Percentiles rank a stretch among this genome's conserved stretches.
These are phyloP conservation scores for Scytalopus superciliaris DNA, from an alignment of 2,113 vertebrate species.

Conservation along the genomic window DNA sequence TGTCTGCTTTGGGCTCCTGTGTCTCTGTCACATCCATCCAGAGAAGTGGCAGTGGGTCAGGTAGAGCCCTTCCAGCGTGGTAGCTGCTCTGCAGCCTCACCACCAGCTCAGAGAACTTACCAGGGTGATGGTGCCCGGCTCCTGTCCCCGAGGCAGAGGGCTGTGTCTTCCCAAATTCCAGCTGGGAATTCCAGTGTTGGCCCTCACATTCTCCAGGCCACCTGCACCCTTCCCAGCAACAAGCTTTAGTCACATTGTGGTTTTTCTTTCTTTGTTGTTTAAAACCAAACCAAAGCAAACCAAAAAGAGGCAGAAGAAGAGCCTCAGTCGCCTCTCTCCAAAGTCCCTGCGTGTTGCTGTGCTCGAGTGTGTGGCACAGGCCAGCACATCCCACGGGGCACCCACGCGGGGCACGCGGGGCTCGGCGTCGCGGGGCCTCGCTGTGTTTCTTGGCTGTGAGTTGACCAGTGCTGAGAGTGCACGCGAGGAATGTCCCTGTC, in stretches of 20 bases:
- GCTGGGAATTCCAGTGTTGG: neutral
- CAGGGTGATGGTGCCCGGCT: neutral
- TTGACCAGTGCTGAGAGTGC: conserved; percentile 69
- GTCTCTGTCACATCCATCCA: neutral
- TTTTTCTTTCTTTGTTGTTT: neutral
- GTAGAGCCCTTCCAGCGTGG: neutral
- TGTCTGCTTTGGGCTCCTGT: neutral
- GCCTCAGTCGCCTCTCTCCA: neutral
- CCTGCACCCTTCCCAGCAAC: neutral
- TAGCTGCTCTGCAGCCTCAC: neutral
- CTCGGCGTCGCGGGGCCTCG: neutral
- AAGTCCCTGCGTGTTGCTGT: neutral
- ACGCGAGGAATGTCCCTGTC: conserved; percentile 71
- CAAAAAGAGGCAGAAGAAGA: conserved; percentile 3
- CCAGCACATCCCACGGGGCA: neutral
- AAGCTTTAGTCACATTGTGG: neutral
- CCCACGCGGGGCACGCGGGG: neutral
- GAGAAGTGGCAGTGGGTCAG: neutral
- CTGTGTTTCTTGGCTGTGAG: conserved; percentile 42
- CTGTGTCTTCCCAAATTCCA: neutral
- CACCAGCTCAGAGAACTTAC: neutral
- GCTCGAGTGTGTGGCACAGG: neutral
- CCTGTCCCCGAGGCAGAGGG: neutral
- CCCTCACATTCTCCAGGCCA: neutral
- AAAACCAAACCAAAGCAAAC: neutral